Evolutionary conservation across 2,113 vertebrate genomes (phyloP).

Genomic region (Pipa parva): DNA sequence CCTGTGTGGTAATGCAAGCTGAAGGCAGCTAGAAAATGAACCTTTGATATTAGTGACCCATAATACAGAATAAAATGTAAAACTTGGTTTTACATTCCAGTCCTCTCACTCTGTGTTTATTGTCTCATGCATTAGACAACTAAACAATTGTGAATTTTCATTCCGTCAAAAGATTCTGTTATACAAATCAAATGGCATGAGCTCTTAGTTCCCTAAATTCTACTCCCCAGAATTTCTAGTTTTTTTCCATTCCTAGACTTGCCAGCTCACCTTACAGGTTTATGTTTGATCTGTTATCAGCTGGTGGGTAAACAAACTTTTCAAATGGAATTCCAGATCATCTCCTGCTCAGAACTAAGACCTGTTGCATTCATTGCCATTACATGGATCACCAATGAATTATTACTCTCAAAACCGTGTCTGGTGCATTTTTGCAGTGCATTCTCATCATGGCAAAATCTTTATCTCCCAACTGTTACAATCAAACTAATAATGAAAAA

Average conservation of each 20-base stretch:
- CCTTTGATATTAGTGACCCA: no score
- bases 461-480: no score
- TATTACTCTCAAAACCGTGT: neutral
- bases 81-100: no score
- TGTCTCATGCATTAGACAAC: no score
- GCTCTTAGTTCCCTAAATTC: neutral
- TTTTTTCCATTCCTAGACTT: neutral
- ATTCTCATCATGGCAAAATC: neutral
- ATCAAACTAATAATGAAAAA: no score
- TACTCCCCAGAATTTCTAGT: neutral
- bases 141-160: no score
- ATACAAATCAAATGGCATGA: neutral
- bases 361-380: neutral
- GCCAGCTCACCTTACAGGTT: neutral
- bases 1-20: no score
- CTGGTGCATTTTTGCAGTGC: no score
- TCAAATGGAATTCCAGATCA: conserved; percentile 7
- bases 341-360: conserved; percentile 28
- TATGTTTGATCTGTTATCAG: conserved; percentile 32
- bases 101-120: no score
- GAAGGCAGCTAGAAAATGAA: no score
- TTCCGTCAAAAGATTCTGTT: no score
- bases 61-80: no score
- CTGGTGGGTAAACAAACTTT: conserved; percentile 16
- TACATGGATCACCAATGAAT: conserved; percentile 10